phyloP scores from a whole-genome alignment of 2,797 vertebrate genomes.

The Girardinus metallicus region DNA sequence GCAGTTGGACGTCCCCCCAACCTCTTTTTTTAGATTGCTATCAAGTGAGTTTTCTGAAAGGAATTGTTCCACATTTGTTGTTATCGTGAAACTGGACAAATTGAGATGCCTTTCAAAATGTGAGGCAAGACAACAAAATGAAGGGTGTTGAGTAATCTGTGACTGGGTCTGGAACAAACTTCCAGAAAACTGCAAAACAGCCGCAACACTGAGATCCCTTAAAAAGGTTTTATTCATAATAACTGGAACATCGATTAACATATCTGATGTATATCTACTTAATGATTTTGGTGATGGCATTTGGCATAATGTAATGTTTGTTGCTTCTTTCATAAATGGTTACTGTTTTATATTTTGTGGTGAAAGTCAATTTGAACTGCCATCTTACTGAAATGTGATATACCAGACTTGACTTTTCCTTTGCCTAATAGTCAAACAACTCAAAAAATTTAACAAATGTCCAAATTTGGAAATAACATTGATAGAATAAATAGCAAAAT shows the following conservation, averaged over 20 bases:
- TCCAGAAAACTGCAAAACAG: too few species aligned
- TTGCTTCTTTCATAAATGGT: too few species aligned
- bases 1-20: slow-evolving; percentile 61
- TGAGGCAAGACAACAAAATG: slow-evolving; percentile 36
- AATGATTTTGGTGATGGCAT: too few species aligned
- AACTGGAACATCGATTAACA: too few species aligned
- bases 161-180: neutral
- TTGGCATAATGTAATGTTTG: too few species aligned
- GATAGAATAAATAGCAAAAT: neutral
- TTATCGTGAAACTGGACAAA: slow-evolving; percentile 69
- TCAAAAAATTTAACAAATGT: neutral
- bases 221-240: too few species aligned
- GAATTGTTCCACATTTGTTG: slow-evolving; percentile 69
- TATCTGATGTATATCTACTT: too few species aligned
- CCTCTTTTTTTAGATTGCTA: slow-evolving; percentile 47
- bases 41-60: slow-evolving; percentile 34
- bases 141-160: slow-evolving; percentile 30
- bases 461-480: neutral
- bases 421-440: neutral
- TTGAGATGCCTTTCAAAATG: slow-evolving; percentile 64
- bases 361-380: too few species aligned
- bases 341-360: too few species aligned
- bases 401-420: too few species aligned
- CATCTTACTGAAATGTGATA: too few species aligned
- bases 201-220: too few species aligned